Percentiles rank a stretch among this genome's conserved stretches.
These are phyloP conservation scores for Perodicticus potto DNA, from an alignment of 2,797 vertebrate genomes.

Conservation along the genomic window DNA sequence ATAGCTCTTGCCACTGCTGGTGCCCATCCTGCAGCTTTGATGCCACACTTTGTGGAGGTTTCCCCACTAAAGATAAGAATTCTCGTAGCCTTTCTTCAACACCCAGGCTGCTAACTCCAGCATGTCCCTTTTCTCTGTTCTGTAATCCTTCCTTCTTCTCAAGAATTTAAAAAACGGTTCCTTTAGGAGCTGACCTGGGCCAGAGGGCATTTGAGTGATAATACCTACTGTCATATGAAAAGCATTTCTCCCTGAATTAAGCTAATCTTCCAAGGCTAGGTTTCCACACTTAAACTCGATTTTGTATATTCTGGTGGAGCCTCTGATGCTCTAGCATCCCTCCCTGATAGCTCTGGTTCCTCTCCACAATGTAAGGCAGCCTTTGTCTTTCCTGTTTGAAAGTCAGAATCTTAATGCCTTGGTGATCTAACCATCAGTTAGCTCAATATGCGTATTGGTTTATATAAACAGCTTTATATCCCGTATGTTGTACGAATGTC, in stretches of 20 bases:
- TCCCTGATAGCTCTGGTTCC: background rate
- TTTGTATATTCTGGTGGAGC: background rate
- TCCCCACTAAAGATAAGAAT: background rate
- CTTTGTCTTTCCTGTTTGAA: constrained; percentile 22
- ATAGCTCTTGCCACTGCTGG: background rate
- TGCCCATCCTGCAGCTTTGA: background rate
- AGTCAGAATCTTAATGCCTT: background rate
- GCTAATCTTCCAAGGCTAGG: background rate
- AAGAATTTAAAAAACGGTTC: background rate
- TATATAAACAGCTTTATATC: background rate
- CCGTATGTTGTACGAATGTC: background rate
- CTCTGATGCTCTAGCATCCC: background rate
- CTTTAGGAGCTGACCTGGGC: background rate
- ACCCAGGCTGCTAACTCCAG: background rate
- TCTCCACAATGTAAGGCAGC: background rate
- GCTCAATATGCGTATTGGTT: background rate
- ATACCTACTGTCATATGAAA: background rate
- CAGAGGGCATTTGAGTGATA: background rate
- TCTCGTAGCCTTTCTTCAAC: background rate
- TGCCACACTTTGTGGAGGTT: accelerated
- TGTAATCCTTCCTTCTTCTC: background rate
- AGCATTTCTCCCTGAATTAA: background rate
- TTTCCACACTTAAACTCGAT: background rate
- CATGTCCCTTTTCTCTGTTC: background rate
- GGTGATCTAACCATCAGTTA: background rate